Evolutionary conservation across 1,140 invertebrate genomes (phyloP).

Genomic region (Campoletis sonorensis): DNA sequence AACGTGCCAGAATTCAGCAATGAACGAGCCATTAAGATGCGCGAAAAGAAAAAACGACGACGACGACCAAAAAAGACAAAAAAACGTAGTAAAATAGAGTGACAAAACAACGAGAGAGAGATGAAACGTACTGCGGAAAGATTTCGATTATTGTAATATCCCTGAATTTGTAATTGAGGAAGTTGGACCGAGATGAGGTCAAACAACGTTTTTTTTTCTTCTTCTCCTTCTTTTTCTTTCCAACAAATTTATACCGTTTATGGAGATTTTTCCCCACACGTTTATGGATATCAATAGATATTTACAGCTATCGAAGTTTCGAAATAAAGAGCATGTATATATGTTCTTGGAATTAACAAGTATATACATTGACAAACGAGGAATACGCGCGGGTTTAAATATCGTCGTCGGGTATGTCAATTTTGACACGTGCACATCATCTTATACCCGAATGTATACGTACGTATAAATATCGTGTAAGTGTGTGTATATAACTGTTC

Average conservation of each 20-base stretch:
- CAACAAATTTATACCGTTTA: not conserved
- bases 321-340: slow-evolving; percentile 13
- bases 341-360: slow-evolving; percentile 17
- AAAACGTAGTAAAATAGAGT: not conserved
- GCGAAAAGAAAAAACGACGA: too few species aligned
- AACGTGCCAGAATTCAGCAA: slow-evolving; percentile 20
- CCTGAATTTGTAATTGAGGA: slow-evolving; percentile 15
- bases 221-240: too few species aligned
- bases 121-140: not conserved
- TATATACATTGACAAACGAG: slow-evolving; percentile 3
- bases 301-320: not conserved
- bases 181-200: slow-evolving; percentile 1
- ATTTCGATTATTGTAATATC: slow-evolving; percentile 6
- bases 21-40: slow-evolving; percentile 9
- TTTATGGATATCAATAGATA: slow-evolving; percentile 3
- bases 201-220: not conserved
- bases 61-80: not conserved
- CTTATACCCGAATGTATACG: not conserved
- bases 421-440: not conserved
- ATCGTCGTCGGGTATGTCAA: not conserved
- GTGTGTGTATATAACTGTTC: slow-evolving; percentile 23
- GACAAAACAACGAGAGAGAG: not conserved
- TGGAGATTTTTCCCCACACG: not conserved
- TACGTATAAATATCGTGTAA: slow-evolving; percentile 1
- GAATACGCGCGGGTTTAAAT: not conserved